phyloP scores from a whole-genome alignment of 2,797 vertebrate genomes.

The Botia kubotai region DNA sequence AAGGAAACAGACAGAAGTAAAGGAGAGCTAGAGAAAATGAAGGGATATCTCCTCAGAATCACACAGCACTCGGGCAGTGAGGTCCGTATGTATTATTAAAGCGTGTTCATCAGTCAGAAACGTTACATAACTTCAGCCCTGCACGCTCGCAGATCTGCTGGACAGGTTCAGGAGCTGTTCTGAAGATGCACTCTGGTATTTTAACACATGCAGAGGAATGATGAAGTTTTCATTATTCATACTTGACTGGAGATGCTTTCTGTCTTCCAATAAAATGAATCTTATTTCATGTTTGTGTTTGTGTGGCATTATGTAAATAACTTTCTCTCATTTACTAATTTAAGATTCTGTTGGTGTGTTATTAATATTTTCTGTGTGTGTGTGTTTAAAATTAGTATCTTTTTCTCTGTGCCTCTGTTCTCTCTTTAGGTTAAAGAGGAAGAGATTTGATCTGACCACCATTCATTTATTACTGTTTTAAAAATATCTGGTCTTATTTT shows the following conservation, averaged over 20 bases:
- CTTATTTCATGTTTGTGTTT: background rate
- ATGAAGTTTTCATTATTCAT: conserved; percentile 5
- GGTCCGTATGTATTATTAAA: conserved; percentile 29
- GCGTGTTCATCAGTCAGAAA: background rate
- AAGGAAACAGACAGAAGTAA: background rate
- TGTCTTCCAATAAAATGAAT: background rate
- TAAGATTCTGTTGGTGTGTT: background rate
- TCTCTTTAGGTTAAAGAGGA: background rate
- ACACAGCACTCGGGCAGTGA: background rate
- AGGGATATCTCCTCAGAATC: background rate
- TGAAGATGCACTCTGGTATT: conserved; percentile 9
- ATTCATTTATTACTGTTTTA: too few species aligned
- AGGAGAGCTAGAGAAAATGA: background rate
- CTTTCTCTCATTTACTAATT: background rate
- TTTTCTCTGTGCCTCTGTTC: background rate
- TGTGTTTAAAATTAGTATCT: background rate
- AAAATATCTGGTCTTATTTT: background rate
- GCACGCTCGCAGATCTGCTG: background rate
- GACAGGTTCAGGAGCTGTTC: background rate
- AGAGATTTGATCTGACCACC: background rate
- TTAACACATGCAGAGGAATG: conserved; percentile 9
- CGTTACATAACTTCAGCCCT: conserved; percentile 14
- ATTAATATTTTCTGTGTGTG: conserved; percentile 2
- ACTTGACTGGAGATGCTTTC: background rate
- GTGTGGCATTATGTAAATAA: conserved; percentile 9